phyloP scores from a whole-genome alignment of 2,113 vertebrate species.

The Gadus macrocephalus region DNA sequence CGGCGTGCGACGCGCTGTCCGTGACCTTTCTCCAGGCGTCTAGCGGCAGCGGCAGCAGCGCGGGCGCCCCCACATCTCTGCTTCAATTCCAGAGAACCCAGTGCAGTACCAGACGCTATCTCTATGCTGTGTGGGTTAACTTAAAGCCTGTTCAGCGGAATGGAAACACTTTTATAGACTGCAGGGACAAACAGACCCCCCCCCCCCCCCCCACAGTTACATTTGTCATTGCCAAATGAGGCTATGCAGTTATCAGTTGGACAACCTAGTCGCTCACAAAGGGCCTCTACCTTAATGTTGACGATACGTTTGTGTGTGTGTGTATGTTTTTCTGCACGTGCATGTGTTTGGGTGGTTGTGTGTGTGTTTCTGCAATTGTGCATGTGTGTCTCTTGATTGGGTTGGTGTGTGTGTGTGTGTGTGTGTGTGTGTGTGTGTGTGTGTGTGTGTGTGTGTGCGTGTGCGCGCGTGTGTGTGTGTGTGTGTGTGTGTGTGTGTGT shows the following conservation, averaged over 20 bases:
- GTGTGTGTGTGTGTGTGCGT: neutral
- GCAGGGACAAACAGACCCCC: slow-evolving; percentile 14
- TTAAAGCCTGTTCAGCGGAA: slow-evolving; percentile 38
- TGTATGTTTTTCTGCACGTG: neutral
- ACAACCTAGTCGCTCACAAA: no score
- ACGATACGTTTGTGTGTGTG: neutral
- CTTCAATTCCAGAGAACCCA: slow-evolving; percentile 52
- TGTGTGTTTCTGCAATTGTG: neutral
- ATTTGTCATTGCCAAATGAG: no score
- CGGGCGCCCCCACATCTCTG: slow-evolving; percentile 52
- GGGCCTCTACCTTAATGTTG: no score
- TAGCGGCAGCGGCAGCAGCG: neutral
- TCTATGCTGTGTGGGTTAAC: slow-evolving; percentile 46
- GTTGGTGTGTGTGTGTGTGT: neutral
- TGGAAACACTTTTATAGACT: slow-evolving; percentile 46
- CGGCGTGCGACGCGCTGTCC: slow-evolving; percentile 3
- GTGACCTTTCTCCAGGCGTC: slow-evolving; percentile 36
- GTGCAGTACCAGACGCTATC: slow-evolving; percentile 14
- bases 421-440: neutral
- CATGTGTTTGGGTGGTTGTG: neutral
- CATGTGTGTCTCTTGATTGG: neutral
- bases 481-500: neutral
- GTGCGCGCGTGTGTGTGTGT: slow-evolving; percentile 3
- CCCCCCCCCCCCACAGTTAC: no score
- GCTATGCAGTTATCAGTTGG: no score